A percentile compares a stretch with the other conserved stretches of the same genome.
phyloP scores from a whole-genome alignment of 1,140 invertebrate genomes.

The Homalodisca vitripennis region DNA sequence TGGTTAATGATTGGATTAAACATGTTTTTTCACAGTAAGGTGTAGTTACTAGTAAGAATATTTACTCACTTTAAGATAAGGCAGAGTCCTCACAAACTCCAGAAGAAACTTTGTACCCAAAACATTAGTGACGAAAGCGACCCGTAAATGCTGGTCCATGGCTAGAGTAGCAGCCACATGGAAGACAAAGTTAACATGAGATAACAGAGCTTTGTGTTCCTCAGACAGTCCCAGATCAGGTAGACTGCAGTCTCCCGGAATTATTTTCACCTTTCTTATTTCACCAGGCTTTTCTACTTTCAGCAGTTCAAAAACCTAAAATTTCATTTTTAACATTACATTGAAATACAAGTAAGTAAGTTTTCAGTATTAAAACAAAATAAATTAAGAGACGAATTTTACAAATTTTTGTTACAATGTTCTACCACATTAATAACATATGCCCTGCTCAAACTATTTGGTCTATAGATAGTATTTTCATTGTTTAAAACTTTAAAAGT shows the following conservation, averaged over 20 bases:
- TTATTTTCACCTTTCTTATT: constrained; percentile 58
- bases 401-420: too few relatives aligned
- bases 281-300: constrained; percentile 51
- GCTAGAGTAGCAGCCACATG: constrained; percentile 65
- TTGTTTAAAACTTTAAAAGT: too few relatives aligned
- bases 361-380: too few relatives aligned
- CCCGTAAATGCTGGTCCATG: constrained; percentile 63
- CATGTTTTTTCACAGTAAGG: too few relatives aligned
- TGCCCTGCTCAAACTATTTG: too few relatives aligned
- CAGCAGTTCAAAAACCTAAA: constrained; percentile 58
- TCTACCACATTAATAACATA: too few relatives aligned
- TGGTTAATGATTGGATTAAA: too few relatives aligned
- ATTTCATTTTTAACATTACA: constrained; percentile 1
- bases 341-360: too few relatives aligned
- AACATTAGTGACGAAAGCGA: constrained; percentile 42
- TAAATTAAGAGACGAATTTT: too few relatives aligned
- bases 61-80: constrained; percentile 47
- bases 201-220: constrained; percentile 57
- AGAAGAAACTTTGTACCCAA: constrained; percentile 40
- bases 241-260: constrained; percentile 66
- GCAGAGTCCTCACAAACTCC: constrained; percentile 45
- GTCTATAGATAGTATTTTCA: too few relatives aligned
- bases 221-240: constrained; percentile 66
- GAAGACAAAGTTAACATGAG: constrained; percentile 69
- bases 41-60: too few relatives aligned